Conservation (phyloP, 2,113 vertebrate genomes). For the Bagarius yarrelli region DNA sequence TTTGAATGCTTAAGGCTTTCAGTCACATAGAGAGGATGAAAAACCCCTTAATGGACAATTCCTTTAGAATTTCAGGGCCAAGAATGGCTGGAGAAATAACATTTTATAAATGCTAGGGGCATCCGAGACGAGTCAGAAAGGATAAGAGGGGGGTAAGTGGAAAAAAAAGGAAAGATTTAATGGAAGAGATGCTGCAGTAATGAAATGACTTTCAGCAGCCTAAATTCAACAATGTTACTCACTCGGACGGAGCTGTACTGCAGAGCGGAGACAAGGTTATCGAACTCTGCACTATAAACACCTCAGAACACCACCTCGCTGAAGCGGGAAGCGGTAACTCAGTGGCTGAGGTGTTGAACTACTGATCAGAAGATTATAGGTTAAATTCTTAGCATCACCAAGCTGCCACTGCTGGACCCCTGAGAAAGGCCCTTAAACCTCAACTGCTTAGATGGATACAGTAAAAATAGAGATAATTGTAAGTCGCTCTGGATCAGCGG, state of each 20-base stretch:
- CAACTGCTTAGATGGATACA: too few species aligned
- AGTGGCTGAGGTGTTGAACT: too few species aligned
- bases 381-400: too few species aligned
- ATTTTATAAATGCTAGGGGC: conserved; percentile 29
- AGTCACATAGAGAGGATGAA: conserved; percentile 7
- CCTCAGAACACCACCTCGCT: not conserved
- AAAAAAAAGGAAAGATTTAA: not conserved
- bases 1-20: conserved; percentile 37
- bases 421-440: too few species aligned
- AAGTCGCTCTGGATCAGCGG: too few species aligned
- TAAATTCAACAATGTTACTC: not conserved
- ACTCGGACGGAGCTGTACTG: not conserved
- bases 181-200: conserved; percentile 9
- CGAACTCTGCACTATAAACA: not conserved
- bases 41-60: conserved; percentile 34
- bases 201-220: not conserved
- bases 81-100: conserved; percentile 11
- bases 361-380: too few species aligned
- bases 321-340: too few species aligned
- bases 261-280: not conserved
- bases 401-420: too few species aligned
- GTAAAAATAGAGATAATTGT: too few species aligned
- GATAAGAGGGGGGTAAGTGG: not conserved
- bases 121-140: not conserved
- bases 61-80: conserved; percentile 41